Conservation (phyloP, 2,888 invertebrate genomes). For the Eledone cirrhosa region DNA sequence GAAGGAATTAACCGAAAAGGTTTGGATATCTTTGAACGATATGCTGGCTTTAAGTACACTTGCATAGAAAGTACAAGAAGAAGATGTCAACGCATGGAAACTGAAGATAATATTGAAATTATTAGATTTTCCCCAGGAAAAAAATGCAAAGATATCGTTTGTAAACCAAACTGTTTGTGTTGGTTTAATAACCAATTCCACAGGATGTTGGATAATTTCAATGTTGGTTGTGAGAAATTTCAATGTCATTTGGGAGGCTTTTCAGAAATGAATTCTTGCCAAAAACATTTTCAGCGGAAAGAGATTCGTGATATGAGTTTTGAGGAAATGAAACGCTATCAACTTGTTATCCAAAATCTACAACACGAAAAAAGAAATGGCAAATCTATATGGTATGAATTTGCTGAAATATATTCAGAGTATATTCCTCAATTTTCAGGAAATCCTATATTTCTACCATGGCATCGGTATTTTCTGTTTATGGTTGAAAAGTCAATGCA, state of each 20-base stretch:
- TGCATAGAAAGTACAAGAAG: slow-evolving; percentile 52
- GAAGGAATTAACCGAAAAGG: slow-evolving; percentile 57
- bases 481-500: slow-evolving; percentile 58
- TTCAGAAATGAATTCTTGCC: slow-evolving; percentile 46
- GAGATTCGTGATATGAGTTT: slow-evolving; percentile 59
- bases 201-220: slow-evolving; percentile 48
- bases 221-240: slow-evolving; percentile 53
- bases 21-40: slow-evolving; percentile 52
- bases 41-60: slow-evolving; percentile 53
- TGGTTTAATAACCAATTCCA: slow-evolving; percentile 52
- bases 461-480: slow-evolving; percentile 61
- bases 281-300: slow-evolving; percentile 47
- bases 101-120: slow-evolving; percentile 42
- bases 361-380: slow-evolving; percentile 37
- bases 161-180: slow-evolving; percentile 59
- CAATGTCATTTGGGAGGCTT: slow-evolving; percentile 49
- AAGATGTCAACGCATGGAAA: slow-evolving; percentile 55
- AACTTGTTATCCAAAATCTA: slow-evolving; percentile 53
- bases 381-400: slow-evolving; percentile 57
- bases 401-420: slow-evolving; percentile 53
- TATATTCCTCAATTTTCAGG: slow-evolving; percentile 59
- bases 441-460: slow-evolving; percentile 56
- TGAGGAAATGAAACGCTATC: slow-evolving; percentile 57
- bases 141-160: slow-evolving; percentile 54
- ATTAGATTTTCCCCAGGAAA: slow-evolving; percentile 57